phyloP scores from a whole-genome alignment of 2,113 vertebrate genomes.

The Clarias magur region DNA sequence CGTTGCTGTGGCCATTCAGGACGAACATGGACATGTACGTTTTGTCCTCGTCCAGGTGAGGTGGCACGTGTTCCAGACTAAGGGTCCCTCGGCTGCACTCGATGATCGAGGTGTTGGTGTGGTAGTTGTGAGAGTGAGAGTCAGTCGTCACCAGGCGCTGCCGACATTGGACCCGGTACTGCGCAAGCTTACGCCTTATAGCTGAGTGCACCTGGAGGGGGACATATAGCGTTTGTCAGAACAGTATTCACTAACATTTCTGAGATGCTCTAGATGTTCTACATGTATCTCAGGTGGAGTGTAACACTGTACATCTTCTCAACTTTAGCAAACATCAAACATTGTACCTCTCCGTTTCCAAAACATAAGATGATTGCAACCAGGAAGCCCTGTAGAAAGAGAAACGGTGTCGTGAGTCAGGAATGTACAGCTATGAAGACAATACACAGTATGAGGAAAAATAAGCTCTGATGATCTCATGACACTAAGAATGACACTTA shows the following conservation, averaged over 20 bases:
- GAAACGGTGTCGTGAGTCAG: not conserved
- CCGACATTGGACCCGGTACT: slow-evolving; percentile 63
- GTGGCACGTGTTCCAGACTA: slow-evolving; percentile 36
- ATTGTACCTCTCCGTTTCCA: slow-evolving; percentile 76
- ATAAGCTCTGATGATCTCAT: not conserved
- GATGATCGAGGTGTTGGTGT: slow-evolving; percentile 68
- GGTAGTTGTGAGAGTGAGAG: slow-evolving; percentile 65
- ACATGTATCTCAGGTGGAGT: not conserved
- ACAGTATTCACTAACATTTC: not conserved
- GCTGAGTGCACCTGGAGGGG: slow-evolving; percentile 70
- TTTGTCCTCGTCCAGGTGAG: not conserved
- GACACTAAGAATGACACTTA: not conserved
- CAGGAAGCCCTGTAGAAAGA: slow-evolving; percentile 69
- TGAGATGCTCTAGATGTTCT: not conserved
- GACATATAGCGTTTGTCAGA: not conserved
- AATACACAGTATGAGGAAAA: not conserved
- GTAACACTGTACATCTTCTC: not conserved
- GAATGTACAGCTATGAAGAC: not conserved
- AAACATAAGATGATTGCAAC: slow-evolving; percentile 80
- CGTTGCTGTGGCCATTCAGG: slow-evolving; percentile 58
- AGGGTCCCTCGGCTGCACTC: slow-evolving; percentile 66
- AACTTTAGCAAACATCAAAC: not conserved
- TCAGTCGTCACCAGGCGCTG: slow-evolving; percentile 51
- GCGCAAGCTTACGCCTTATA: slow-evolving; percentile 68
- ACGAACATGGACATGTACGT: not conserved